These are phyloP conservation scores for Esox masquinongy DNA, from an alignment of 2,797 vertebrate species.

Conservation along the genomic window DNA sequence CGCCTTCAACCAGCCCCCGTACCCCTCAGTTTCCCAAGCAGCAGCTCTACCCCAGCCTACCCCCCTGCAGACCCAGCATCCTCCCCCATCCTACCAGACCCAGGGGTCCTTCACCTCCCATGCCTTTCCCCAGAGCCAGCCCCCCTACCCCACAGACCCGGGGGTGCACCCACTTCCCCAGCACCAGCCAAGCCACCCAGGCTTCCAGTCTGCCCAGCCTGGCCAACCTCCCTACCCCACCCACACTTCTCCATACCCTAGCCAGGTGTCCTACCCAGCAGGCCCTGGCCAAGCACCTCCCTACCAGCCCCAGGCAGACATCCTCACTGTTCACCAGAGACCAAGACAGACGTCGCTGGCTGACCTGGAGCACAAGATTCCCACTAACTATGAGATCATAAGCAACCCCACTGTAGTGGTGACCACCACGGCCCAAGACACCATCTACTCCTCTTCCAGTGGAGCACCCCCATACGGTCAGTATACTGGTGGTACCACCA, in stretches of 20 bases:
- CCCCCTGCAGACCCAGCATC: conserved; percentile 80
- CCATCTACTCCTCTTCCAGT: conserved; percentile 77
- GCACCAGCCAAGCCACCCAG: conserved; percentile 79
- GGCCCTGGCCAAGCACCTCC: conserved; percentile 80
- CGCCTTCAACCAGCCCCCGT: conserved; percentile 81
- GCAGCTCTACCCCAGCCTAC: conserved; percentile 87
- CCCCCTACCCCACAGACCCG: conserved; percentile 83
- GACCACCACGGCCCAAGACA: conserved; percentile 82
- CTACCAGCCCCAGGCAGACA: conserved; percentile 84
- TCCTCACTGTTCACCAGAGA: conserved; percentile 83
- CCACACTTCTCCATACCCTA: conserved; percentile 83
- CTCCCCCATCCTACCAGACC: conserved; percentile 79
- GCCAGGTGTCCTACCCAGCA: conserved; percentile 75
- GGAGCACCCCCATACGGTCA: conserved; percentile 74
- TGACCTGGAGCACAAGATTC: conserved; percentile 94
- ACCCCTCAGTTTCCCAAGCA: conserved; percentile 78
- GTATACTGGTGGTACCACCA: conserved; percentile 70
- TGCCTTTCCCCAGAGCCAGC: conserved; percentile 71
- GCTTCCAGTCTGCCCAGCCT: conserved; percentile 80
- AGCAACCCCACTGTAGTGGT: conserved; percentile 81
- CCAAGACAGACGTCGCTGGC: conserved; percentile 91
- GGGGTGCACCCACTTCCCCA: conserved; percentile 68
- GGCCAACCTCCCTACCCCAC: conserved; percentile 85
- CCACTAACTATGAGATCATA: conserved; percentile 95
- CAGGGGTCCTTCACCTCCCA: conserved; percentile 82